Base-by-base conservation (phyloP, 53 echinoderm and acorn worm species). In the Echinarachnius parma region DNA sequence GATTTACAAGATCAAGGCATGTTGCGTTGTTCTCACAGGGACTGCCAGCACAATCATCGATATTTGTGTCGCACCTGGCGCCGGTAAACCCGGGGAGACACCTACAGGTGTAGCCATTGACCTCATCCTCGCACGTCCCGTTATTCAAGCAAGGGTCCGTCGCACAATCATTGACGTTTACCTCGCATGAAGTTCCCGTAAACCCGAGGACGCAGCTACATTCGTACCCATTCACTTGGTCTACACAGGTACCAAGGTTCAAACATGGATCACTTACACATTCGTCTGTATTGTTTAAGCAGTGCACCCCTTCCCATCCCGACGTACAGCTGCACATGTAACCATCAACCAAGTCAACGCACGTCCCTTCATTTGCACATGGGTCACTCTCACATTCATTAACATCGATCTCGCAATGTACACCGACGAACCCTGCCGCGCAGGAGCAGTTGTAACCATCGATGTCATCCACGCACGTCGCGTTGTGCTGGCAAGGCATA, bases 1-100 rank as follows among this genome's bases (percentile, higher is more conserved):
- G 22, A 37, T 52, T 23, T 20, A 53, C 36, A 21, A 32, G 2
- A 34, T 68, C 68, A 22, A 35, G 21, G 30, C 68, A 68, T 9
- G 68, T 68, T 2, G 21, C 68, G 28, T 29, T 52, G 34, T 68
- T 49, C 31, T 29, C 14, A 23, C 68, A 68, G 2, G 68, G 50
- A 21, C 5, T 0, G 28, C 21, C 34, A 0, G 21, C 10, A 24
- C 68, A 68, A 31, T 68, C 68, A 16, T 68, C 33, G 19, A 33
- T 33, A 23, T 68, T 32, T 3, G 29, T 24, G 3, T 68, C 68
- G 11, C 68, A 68, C 13, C 29, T 48, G n/a, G 53, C 31, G 9
- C 68, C 68, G 1, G 48, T 48, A 68, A 68, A 68, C 13, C 68
- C 68, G 20, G 68, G 34, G n/a, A 4, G 11, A n/a, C 68, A 68